Conservation (phyloP, 2,888 invertebrate genomes). For the Nomada hirtipes region DNA sequence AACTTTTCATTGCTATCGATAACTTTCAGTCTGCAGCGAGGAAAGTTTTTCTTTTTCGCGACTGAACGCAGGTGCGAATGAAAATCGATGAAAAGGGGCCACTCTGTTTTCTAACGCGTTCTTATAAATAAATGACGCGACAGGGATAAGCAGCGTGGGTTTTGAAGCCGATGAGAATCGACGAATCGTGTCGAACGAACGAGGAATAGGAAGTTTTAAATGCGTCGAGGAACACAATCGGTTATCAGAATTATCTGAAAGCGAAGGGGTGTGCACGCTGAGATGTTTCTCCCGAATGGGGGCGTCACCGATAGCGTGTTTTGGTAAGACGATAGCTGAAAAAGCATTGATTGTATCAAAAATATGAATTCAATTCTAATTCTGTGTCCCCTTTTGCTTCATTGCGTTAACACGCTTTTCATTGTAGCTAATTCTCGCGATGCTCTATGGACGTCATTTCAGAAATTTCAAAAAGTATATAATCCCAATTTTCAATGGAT, state of each 20-base stretch:
- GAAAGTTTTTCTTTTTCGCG: neutral
- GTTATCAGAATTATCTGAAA: constrained; percentile 60
- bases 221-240: constrained; percentile 36
- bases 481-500: too few species aligned
- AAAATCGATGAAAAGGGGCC: constrained; percentile 24
- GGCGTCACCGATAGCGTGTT: constrained; percentile 69
- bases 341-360: neutral
- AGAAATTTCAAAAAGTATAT: too few species aligned
- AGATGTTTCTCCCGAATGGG: constrained; percentile 54
- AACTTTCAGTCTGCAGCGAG: too few species aligned
- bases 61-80: neutral
- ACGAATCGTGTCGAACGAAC: neutral
- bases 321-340: constrained; percentile 65
- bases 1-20: too few species aligned
- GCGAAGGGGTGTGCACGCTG: constrained; percentile 57
- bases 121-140: constrained; percentile 39
- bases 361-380: neutral
- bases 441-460: too few species aligned
- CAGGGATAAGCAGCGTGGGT: neutral
- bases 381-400: neutral
- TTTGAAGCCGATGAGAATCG: neutral
- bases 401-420: neutral
- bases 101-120: constrained; percentile 6
- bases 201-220: neutral
- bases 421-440: too few species aligned